phyloP scores from a whole-genome alignment of 2,797 vertebrate species.

The Heteromormyrus szaboi region DNA sequence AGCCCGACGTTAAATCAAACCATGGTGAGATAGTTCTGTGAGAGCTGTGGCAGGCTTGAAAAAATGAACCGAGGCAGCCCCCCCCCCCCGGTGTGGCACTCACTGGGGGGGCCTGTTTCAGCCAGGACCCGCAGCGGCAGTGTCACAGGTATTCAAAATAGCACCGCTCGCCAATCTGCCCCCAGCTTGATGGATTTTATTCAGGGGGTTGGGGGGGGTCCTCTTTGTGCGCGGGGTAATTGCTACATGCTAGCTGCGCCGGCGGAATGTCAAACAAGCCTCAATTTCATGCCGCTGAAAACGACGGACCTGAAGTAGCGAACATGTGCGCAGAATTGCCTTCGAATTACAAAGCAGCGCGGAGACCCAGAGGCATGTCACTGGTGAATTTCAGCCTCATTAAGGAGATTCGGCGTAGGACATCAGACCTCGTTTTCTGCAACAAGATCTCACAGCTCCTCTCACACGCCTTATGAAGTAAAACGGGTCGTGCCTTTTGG shows the following conservation, averaged over 20 bases:
- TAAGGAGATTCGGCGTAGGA: not conserved
- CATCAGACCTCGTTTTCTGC: not conserved
- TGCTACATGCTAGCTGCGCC: not conserved
- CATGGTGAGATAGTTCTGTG: not conserved
- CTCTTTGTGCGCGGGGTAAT: not conserved
- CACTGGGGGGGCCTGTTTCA: not conserved
- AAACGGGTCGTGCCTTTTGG: not conserved
- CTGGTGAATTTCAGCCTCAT: not conserved
- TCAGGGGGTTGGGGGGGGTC: not conserved
- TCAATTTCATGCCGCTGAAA: not conserved
- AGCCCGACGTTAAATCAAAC: not conserved
- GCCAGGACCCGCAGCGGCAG: not conserved
- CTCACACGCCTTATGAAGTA: not conserved
- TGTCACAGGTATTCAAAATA: conserved; percentile 5
- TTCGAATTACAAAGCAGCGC: not conserved
- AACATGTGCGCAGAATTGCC: not conserved
- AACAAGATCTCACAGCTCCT: not conserved
- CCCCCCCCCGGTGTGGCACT: not conserved
- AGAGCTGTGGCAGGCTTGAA: not conserved
- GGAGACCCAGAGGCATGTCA: not conserved
- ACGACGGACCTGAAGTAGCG: not conserved
- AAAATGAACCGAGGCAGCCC: not conserved
- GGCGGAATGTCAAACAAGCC: conserved; percentile 2
- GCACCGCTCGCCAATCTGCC: not conserved
- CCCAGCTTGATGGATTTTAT: not conserved